These are phyloP conservation scores for Colinus virginianus DNA, from an alignment of 2,113 vertebrate species.

Conservation along the genomic window DNA sequence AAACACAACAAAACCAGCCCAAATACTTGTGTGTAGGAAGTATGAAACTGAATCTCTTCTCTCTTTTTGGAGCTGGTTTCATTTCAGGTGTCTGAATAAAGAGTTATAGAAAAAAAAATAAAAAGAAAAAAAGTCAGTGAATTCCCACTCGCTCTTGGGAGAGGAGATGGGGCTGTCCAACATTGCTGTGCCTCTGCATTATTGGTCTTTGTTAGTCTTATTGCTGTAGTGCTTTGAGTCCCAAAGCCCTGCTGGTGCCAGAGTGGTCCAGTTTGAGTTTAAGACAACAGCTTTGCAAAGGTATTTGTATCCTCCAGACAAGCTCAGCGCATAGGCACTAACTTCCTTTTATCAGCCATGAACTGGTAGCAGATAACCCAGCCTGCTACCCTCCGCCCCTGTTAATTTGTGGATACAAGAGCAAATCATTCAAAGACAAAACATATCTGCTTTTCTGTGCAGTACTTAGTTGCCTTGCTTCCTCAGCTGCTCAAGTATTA, in stretches of 20 bases:
- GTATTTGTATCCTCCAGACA: background rate
- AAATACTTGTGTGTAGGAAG: background rate
- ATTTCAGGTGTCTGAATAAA: background rate
- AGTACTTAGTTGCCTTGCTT: background rate
- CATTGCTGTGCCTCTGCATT: background rate
- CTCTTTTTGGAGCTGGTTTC: background rate
- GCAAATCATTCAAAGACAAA: background rate
- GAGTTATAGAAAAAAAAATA: background rate
- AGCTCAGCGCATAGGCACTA: background rate
- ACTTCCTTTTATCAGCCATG: background rate
- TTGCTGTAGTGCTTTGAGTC: background rate
- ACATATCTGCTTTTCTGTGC: fast-evolving
- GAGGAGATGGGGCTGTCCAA: background rate
- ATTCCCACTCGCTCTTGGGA: fast-evolving
- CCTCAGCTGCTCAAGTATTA: background rate
- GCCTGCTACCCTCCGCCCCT: background rate
- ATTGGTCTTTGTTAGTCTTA: background rate
- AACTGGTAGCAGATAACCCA: background rate
- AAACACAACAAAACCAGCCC: no score
- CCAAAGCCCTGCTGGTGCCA: fast-evolving
- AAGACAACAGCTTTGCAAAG: background rate
- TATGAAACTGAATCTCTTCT: background rate
- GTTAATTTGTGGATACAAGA: background rate
- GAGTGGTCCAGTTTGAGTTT: fast-evolving
- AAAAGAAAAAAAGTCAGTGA: background rate